phyloP scores from a whole-genome alignment of 2,113 vertebrate species.

The Barbus barbus region DNA sequence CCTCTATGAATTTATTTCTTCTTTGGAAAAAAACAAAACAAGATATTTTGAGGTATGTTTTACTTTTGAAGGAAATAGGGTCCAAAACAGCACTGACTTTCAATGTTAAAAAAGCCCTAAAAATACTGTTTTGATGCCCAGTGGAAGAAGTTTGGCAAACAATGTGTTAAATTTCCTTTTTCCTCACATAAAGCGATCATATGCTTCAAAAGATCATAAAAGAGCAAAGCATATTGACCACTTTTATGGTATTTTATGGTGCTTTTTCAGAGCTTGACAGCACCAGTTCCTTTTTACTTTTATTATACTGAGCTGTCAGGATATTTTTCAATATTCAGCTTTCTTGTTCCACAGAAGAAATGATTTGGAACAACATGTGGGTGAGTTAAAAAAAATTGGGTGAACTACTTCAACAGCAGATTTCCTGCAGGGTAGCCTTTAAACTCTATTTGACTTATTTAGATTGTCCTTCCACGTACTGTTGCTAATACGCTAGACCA shows the following conservation, averaged over 20 bases:
- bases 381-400: not conserved
- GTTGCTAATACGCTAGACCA: not conserved
- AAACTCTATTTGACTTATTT: slow-evolving; percentile 27
- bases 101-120: too few relatives aligned
- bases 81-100: too few relatives aligned
- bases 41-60: too few relatives aligned
- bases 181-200: not conserved
- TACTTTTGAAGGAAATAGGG: too few relatives aligned
- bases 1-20: too few relatives aligned
- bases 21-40: too few relatives aligned
- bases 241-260: not conserved
- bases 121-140: not conserved
- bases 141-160: not conserved
- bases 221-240: not conserved
- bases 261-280: not conserved
- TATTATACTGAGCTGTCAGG: not conserved
- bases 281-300: not conserved
- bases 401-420: not conserved
- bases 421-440: not conserved
- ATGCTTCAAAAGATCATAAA: not conserved
- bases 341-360: not conserved
- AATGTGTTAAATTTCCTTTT: not conserved
- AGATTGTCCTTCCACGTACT: slow-evolving; percentile 12
- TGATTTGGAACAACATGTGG: not conserved
- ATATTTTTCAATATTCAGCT: not conserved